Conservation (phyloP, 1,140 invertebrate species). For the Heliconius himera region DNA sequence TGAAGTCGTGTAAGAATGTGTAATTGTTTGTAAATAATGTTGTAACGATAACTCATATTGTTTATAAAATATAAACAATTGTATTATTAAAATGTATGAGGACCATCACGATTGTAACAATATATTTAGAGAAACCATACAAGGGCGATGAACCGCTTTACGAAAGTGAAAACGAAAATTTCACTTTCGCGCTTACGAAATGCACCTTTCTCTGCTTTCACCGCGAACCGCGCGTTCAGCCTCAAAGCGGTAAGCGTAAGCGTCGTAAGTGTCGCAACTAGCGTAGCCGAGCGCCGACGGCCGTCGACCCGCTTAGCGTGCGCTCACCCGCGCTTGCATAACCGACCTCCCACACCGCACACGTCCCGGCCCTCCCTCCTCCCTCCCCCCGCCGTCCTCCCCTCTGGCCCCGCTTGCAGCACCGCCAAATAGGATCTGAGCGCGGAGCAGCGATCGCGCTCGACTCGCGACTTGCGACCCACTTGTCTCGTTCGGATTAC, state of each 20-base stretch:
- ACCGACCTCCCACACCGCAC: conserved; percentile 70
- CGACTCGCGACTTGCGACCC: conserved; percentile 44
- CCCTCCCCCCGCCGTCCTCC: conserved; percentile 38
- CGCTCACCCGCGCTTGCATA: conserved; percentile 81
- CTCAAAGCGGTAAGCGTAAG: conserved; percentile 45
- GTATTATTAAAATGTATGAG: neutral
- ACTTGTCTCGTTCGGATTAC: conserved; percentile 60
- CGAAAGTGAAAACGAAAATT: conserved; percentile 80
- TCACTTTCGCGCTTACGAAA: conserved; percentile 81
- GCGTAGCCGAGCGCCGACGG: conserved; percentile 61
- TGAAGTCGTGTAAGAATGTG: too few relatives aligned
- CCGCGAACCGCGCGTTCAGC: conserved; percentile 53
- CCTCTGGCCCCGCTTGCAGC: conserved; percentile 48
- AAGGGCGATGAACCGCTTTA: conserved; percentile 67
- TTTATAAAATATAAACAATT: neutral
- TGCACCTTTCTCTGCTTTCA: conserved; percentile 80
- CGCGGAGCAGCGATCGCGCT: conserved; percentile 47
- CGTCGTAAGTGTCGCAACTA: conserved; percentile 64
- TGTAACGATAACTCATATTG: neutral
- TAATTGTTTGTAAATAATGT: neutral
- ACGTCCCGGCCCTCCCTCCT: conserved; percentile 44
- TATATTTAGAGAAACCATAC: conserved; percentile 43
- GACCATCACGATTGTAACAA: conserved; percentile 36
- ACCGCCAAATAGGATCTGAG: conserved; percentile 69
- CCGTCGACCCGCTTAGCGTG: conserved; percentile 77